phyloP scores from a whole-genome alignment of 2,797 vertebrate genomes.

The Crax fasciolata region DNA sequence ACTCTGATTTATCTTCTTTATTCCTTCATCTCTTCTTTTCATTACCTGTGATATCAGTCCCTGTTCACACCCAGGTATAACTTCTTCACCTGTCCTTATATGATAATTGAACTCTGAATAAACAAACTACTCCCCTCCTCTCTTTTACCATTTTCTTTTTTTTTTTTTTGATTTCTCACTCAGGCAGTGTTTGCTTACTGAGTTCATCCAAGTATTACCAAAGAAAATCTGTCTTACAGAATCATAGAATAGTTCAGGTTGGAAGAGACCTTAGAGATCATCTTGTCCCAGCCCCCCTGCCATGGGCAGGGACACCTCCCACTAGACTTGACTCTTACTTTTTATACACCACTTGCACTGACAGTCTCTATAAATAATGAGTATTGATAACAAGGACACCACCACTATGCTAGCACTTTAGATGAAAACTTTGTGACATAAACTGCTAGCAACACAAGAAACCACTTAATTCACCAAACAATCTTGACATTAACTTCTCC shows the following conservation, averaged over 20 bases:
- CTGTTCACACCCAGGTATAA: not conserved
- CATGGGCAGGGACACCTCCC: no score
- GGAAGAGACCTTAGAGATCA: no score
- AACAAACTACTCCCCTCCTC: not conserved
- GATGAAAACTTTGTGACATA: not conserved
- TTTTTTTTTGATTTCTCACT: not conserved
- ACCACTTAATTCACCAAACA: constrained; percentile 45
- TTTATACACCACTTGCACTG: not conserved
- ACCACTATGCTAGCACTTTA: not conserved
- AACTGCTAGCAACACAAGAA: constrained; percentile 37
- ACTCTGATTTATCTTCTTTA: not conserved
- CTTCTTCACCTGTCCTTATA: not conserved
- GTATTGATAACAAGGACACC: constrained; percentile 22
- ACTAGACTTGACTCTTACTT: not conserved
- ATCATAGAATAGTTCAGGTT: no score
- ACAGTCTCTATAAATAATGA: constrained; percentile 35
- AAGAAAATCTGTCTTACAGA: not conserved
- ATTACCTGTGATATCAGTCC: not conserved
- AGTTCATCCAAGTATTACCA: not conserved
- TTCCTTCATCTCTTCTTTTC: not conserved
- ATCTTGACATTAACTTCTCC: not conserved
- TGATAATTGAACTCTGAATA: not conserved
- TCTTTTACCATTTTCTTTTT: not conserved
- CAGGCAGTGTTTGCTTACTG: not conserved
- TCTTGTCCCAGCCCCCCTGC: no score